Conservation (phyloP, 2,797 vertebrate genomes). For the Rhadinocentrus ornatus region DNA sequence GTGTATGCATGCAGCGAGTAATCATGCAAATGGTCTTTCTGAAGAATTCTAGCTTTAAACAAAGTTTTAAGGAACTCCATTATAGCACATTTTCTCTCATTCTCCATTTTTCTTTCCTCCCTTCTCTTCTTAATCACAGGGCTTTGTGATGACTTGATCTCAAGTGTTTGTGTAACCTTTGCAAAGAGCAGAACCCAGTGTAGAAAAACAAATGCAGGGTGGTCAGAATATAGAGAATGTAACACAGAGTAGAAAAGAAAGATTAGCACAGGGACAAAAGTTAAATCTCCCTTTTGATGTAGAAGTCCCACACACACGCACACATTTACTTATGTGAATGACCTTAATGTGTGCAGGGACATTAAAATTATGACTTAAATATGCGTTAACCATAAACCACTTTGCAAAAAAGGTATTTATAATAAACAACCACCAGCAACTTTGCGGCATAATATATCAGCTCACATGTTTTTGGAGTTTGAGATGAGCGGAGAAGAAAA, state of each 20-base stretch:
- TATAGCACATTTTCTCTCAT: constrained; percentile 16
- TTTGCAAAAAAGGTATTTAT: no score
- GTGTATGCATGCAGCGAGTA: constrained; percentile 19
- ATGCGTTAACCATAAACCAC: no score
- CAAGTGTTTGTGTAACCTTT: constrained; percentile 40
- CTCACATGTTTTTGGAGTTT: not conserved
- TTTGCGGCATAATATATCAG: not conserved
- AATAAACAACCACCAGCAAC: not conserved
- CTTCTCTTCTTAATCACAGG: constrained; percentile 17
- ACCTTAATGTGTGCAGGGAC: no score
- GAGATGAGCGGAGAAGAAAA: not conserved
- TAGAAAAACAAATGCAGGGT: constrained; percentile 11
- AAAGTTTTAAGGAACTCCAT: constrained; percentile 51
- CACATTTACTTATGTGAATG: no score
- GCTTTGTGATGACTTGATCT: constrained; percentile 35
- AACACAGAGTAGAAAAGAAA: constrained; percentile 1
- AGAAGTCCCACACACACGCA: no score
- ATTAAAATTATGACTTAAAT: no score
- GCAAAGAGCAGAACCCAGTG: not conserved
- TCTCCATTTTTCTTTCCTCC: not conserved
- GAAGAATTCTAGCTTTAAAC: constrained; percentile 39
- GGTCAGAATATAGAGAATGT: not conserved
- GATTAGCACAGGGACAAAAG: not conserved
- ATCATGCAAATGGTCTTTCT: constrained; percentile 18
- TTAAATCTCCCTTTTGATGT: no score